Evolutionary conservation across 2,113 vertebrate genomes (phyloP), one percentile per base, ranked within the genome.

Genomic region (Romanogobio albipinnatus): DNA sequence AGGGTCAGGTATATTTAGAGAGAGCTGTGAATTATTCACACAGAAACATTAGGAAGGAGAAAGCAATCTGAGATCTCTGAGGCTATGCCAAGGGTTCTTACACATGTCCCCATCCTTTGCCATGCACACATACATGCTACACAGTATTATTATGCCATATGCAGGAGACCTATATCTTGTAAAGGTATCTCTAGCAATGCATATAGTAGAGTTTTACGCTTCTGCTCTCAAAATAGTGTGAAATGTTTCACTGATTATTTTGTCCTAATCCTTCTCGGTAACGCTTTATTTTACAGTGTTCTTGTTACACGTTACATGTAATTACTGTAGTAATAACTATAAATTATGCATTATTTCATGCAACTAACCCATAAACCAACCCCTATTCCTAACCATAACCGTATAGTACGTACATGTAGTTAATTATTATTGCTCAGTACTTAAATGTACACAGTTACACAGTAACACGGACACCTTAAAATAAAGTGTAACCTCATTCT

Each of bases 11-110:
- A 88, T 90, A 89, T 90, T 88, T 89, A 87, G 73, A 79, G 59
- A 58, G 51, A 64, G 88, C 80, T 33, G 59, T 84, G 77, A 88
- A 90, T 90, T 86, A 89, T 90, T 91, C 86, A 86, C 78, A 62
- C 86, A 85, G 88, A 49, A 86, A 88, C 86, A 79, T 87, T 80
- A 87, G 85, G 75, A 87, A 87, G 81, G 76, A 83, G 71, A 86
- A 77, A 61, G 86, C 73, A 83, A 86, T 82, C 58, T 86, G 79
- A 83, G 85, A 88, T 13, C 17, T 70, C 74, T 56, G 62, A 82
- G 75, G 77, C 53, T 73, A 56, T 64, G 39, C 68, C 76, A 71
- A 66, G 51, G 45, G 62, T 43, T 49, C 45, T 77, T 45, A 85
- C 53, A 62, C 43, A 61, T 24, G 53, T 45, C 45, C 33, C 70